A percentile compares a stretch with the other conserved stretches of the same genome.
Evolutionary conservation across 2,113 vertebrate genomes (phyloP).

Genomic region (Pachyramphus minor): DNA sequence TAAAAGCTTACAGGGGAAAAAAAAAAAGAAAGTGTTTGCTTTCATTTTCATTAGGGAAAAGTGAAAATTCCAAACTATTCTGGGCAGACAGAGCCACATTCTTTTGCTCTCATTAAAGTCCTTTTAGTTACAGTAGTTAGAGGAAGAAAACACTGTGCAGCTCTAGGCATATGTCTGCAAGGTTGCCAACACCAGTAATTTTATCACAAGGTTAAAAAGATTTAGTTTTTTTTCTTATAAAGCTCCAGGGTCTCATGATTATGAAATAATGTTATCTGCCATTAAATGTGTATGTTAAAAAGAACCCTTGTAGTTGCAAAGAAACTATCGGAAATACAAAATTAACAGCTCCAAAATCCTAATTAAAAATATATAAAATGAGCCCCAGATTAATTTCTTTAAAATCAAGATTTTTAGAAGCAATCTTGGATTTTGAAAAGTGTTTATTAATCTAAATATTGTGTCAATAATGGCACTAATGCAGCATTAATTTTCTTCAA

Average conservation of each 20-base stretch:
- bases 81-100: slow-evolving; percentile 14
- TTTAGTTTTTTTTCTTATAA: slow-evolving; percentile 18
- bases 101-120: slow-evolving; percentile 29
- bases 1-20: neutral
- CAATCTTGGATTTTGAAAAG: neutral
- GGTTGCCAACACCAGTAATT: slow-evolving; percentile 58
- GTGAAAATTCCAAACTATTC: slow-evolving; percentile 37
- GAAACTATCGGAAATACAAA: neutral
- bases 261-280: slow-evolving; percentile 41
- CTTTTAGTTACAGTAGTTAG: slow-evolving; percentile 47
- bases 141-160: slow-evolving; percentile 17
- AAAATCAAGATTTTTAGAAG: neutral
- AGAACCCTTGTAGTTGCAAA: neutral
- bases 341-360: neutral
- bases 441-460: neutral
- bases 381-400: neutral
- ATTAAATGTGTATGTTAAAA: neutral
- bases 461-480: neutral
- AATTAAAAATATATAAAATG: neutral
- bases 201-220: slow-evolving; percentile 49
- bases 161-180: slow-evolving; percentile 37
- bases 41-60: slow-evolving; percentile 26
- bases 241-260: slow-evolving; percentile 4
- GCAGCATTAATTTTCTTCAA: neutral
- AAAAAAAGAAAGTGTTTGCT: slow-evolving; percentile 10